These are phyloP conservation scores for Andrena fulva DNA, from an alignment of 2,888 invertebrate genomes.

Conservation along the genomic window DNA sequence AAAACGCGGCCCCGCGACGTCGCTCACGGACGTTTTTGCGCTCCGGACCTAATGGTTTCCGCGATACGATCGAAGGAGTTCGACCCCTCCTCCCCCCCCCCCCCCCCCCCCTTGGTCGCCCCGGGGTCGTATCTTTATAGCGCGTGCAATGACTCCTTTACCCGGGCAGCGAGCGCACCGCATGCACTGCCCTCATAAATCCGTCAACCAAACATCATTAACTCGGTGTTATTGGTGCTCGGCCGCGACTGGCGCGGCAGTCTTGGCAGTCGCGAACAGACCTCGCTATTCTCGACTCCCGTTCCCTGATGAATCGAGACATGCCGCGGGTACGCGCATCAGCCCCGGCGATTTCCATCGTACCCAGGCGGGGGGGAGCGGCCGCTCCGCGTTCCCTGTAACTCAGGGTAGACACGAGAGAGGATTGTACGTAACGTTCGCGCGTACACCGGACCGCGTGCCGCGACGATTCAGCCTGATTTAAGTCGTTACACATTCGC, in stretches of 20 bases:
- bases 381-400: constrained; percentile 30
- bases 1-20: constrained; percentile 43
- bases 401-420: constrained; percentile 39
- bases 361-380: constrained; percentile 42
- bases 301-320: constrained; percentile 69
- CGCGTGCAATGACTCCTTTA: constrained; percentile 75
- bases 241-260: constrained; percentile 71
- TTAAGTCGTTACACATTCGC: constrained; percentile 28
- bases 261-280: constrained; percentile 68
- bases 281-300: constrained; percentile 69
- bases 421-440: constrained; percentile 17
- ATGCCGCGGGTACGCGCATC: constrained; percentile 46
- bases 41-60: constrained; percentile 68
- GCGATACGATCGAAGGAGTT: constrained; percentile 72
- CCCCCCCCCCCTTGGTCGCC: background rate
- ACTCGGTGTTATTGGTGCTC: constrained; percentile 75
- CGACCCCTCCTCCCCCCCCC: constrained; percentile 18
- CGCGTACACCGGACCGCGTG: background rate
- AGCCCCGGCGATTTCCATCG: constrained; percentile 52
- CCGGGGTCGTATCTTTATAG: constrained; percentile 70
- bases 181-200: constrained; percentile 76
- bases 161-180: constrained; percentile 46
- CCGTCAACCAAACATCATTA: constrained; percentile 78
- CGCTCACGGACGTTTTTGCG: constrained; percentile 62
- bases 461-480: constrained; percentile 31